A percentile compares a stretch with the other conserved stretches of the same genome.
Evolutionary conservation across 2,113 vertebrate species (phyloP).

Genomic region (Malurus melanocephalus): DNA sequence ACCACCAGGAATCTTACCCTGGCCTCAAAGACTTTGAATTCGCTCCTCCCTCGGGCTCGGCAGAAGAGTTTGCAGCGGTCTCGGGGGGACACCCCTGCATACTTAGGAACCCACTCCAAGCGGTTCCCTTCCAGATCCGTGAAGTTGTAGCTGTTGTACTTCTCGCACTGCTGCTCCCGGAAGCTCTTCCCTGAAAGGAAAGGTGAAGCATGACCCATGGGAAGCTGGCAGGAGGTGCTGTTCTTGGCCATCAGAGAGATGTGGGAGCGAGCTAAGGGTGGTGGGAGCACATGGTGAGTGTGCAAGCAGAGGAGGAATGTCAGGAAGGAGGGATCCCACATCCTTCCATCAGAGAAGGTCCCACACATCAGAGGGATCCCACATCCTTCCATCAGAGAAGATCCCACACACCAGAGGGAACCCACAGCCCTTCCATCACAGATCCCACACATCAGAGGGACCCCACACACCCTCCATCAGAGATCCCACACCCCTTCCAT

Average conservation of each 20-base stretch:
- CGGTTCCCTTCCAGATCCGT: conserved; percentile 81
- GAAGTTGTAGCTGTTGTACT: conserved; percentile 85
- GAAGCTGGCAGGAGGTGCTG: background rate
- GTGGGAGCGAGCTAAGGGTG: fast-evolving
- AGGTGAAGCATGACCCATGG: fast-evolving
- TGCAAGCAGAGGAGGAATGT: background rate
- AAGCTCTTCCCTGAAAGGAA: conserved; percentile 85
- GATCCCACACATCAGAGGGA: too few species aligned
- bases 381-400: too few species aligned
- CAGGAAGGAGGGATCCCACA: background rate
- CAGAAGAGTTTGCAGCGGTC: conserved; percentile 95
- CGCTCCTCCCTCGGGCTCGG: conserved; percentile 84
- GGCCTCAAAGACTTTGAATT: conserved; percentile 94
- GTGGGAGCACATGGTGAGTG: fast-evolving
- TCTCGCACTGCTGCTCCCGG: conserved; percentile 93
- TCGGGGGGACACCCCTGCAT: conserved; percentile 86
- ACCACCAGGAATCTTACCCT: conserved; percentile 76
- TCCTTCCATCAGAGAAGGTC: background rate
- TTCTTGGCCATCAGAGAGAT: fast-evolving
- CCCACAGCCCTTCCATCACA: too few species aligned
- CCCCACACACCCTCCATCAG: too few species aligned
- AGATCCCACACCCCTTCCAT: too few species aligned
- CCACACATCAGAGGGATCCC: too few species aligned
- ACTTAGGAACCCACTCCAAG: conserved; percentile 93
- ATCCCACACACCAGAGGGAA: too few species aligned